Base-by-base conservation (phyloP, 1,140 invertebrate species). In the Drosophila azteca region DNA sequence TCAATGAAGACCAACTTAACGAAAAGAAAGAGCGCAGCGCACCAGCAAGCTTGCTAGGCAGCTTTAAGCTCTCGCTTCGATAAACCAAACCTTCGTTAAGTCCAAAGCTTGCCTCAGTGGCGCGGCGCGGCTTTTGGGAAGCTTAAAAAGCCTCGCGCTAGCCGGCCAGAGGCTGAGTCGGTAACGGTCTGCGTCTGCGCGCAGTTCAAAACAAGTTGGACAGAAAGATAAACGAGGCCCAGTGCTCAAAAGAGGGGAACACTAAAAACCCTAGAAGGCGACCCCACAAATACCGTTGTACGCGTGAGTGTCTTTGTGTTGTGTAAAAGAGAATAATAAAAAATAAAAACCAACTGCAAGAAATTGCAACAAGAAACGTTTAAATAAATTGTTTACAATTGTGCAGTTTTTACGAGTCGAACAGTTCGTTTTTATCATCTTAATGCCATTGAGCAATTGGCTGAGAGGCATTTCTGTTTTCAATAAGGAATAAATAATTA, bases 161-260 rank as follows among this genome's bases (percentile, higher is more conserved):
- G 31, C 45, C 70, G 59, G 74, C 74, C 60, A 68, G 64, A 70
- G 71, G 62, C 51, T 78, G 83, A 85, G 82, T 85, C 78, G 78
- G 71, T 72, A 67, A 88, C 79, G 78, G 63, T 87, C 82, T 85
- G 82, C 82, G 82, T 82, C 77, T 87, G 78, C 78, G 83, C 83
- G 82, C 82, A 85, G 78, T 85, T 81, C 75, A n/a, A 85, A 79
- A 59, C 76, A 74, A 73, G 51, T 60, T 63, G 44, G 43, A 20
- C 17, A 65, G 26, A 62, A n/a, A 64, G 20, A 46, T 15, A 57
- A 45, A 44, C 26, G n/a, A 65, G 22, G 8, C 63, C 39, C 52
- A 77, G 72, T 69, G 50, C 50, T 60, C 9, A 6, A 54, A 22
- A 61, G 49, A 45, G 29, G 57, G 17, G 35, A 39, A 39, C 11